A percentile compares a stretch with the other conserved stretches of the same genome.
Evolutionary conservation across 2,113 vertebrate species (phyloP).

Genomic region (Aythya baeri): DNA sequence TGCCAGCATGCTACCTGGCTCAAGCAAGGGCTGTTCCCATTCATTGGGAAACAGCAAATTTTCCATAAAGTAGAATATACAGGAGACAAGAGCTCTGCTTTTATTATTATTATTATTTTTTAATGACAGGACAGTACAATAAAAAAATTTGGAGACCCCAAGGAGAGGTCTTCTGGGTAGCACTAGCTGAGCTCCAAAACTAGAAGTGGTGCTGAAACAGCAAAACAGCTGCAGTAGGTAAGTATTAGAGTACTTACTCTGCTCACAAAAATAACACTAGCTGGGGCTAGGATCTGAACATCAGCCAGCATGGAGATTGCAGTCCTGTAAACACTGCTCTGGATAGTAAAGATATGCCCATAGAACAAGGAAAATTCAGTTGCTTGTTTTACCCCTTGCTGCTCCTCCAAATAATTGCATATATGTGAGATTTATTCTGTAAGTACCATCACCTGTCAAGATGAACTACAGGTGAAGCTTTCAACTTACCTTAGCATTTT

Average conservation of each 20-base stretch:
- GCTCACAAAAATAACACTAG: not conserved
- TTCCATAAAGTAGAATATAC: not conserved
- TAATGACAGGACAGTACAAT: not conserved
- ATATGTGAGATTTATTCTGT: not conserved
- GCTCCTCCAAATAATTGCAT: constrained; percentile 2
- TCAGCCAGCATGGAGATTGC: not conserved
- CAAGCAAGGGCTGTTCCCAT: not conserved
- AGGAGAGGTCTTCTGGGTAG: not conserved
- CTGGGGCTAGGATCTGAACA: not conserved
- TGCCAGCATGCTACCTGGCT: not conserved
- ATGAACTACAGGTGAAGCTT: not conserved
- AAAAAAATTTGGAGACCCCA: not conserved
- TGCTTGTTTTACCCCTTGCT: not conserved
- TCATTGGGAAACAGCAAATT: not conserved
- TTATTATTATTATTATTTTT: not conserved
- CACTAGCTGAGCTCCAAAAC: not conserved
- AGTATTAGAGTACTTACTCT: not conserved
- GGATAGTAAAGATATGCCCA: not conserved
- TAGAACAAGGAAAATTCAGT: not conserved
- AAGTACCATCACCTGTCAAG: not conserved
- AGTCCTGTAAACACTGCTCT: not conserved
- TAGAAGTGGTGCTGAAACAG: not conserved
- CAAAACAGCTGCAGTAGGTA: not conserved
- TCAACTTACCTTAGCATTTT: not conserved
- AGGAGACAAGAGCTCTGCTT: not conserved